These are phyloP conservation scores for Calliphora vicina DNA, from an alignment of 1,140 invertebrate species.

Conservation along the genomic window DNA sequence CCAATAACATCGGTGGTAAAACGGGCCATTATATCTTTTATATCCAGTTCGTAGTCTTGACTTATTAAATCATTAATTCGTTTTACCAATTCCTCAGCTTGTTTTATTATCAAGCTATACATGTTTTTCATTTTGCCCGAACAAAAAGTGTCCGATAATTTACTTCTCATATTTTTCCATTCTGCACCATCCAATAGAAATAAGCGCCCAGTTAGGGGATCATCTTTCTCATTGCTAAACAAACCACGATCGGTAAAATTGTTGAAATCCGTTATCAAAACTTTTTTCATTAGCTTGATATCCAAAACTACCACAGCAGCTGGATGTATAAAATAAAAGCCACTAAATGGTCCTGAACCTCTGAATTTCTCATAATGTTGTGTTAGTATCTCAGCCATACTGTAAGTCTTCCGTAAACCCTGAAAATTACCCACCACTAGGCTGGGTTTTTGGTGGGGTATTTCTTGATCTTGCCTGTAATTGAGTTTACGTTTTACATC, in stretches of 20 bases:
- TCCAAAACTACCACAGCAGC: slow-evolving; percentile 46
- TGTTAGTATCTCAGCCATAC: slow-evolving; percentile 46
- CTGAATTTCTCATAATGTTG: slow-evolving; percentile 54
- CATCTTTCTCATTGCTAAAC: slow-evolving; percentile 65
- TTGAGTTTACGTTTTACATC: not conserved
- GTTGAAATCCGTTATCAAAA: slow-evolving; percentile 59
- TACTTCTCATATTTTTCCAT: slow-evolving; percentile 67
- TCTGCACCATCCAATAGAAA: slow-evolving; percentile 63
- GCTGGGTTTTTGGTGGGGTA: slow-evolving; percentile 37
- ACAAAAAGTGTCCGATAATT: slow-evolving; percentile 68
- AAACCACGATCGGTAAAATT: slow-evolving; percentile 62
- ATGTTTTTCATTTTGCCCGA: slow-evolving; percentile 69
- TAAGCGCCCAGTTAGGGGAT: slow-evolving; percentile 67
- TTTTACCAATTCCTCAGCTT: slow-evolving; percentile 54
- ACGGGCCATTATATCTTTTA: slow-evolving; percentile 68
- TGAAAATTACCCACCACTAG: slow-evolving; percentile 38
- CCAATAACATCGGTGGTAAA: slow-evolving; percentile 71
- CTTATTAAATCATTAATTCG: slow-evolving; percentile 38
- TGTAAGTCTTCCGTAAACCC: not conserved
- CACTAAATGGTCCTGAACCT: slow-evolving; percentile 45
- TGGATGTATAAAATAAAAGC: slow-evolving; percentile 48
- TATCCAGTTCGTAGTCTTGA: slow-evolving; percentile 57
- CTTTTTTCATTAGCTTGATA: slow-evolving; percentile 50
- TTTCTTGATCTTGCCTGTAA: slow-evolving; percentile 39
- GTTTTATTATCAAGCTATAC: slow-evolving; percentile 58